These are phyloP conservation scores for Otis tarda DNA, from an alignment of 2,113 vertebrate species.

Conservation along the genomic window DNA sequence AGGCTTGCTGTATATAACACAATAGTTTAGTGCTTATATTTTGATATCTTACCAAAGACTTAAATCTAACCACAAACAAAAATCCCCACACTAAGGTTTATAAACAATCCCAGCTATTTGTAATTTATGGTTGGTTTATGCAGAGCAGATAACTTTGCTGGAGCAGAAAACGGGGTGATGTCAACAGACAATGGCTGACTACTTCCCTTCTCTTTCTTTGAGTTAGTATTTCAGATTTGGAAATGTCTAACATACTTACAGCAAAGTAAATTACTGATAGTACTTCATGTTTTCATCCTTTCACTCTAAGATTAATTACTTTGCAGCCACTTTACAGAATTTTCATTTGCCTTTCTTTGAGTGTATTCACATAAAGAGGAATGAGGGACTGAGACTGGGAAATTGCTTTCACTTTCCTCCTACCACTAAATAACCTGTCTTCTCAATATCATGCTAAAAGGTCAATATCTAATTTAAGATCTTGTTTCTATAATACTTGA, in stretches of 20 bases:
- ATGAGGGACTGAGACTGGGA: background rate
- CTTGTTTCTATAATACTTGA: background rate
- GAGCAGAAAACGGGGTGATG: background rate
- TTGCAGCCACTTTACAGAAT: background rate
- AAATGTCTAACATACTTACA: background rate
- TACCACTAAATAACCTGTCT: background rate
- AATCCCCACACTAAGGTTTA: background rate
- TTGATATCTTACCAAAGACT: background rate
- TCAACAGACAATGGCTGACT: background rate
- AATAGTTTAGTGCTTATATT: background rate
- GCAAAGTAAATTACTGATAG: background rate
- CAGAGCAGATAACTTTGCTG: background rate
- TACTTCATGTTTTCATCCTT: background rate
- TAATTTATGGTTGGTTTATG: background rate
- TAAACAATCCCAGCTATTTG: background rate
- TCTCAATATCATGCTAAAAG: constrained; percentile 19
- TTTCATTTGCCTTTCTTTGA: background rate
- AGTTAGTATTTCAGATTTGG: background rate
- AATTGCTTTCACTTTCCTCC: constrained; percentile 30
- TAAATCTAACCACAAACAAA: background rate
- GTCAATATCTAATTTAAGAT: constrained; percentile 34
- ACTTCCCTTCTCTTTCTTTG: background rate
- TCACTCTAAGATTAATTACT: constrained; percentile 10
- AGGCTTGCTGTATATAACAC: background rate
- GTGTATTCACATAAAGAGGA: background rate